Conservation (phyloP, 2,888 invertebrate genomes). For the Callyntrura sp. region DNA sequence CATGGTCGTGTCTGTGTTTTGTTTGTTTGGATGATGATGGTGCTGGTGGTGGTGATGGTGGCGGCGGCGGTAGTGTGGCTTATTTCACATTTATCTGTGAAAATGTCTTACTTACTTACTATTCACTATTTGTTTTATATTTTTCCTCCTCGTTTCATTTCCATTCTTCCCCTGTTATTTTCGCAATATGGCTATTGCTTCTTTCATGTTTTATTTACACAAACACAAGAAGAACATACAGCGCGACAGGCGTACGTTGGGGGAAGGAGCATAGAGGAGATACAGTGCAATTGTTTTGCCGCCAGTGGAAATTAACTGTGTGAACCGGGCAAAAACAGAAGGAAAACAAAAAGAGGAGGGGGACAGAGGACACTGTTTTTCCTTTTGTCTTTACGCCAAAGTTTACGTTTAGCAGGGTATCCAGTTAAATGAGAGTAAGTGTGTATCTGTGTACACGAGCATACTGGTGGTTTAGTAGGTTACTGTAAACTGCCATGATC, state of each 20-base stretch:
- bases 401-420: neutral
- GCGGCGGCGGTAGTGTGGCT: too few relatives aligned
- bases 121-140: conserved; percentile 16
- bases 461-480: neutral
- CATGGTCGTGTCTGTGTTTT: neutral
- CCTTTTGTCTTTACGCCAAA: neutral
- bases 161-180: conserved; percentile 6
- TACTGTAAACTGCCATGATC: neutral
- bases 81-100: conserved; percentile 1
- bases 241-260: neutral
- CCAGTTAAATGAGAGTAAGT: neutral
- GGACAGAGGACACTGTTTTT: neutral
- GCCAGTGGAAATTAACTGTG: neutral
- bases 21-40: neutral
- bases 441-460: neutral
- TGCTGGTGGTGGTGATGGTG: neutral
- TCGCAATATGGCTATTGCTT: conserved; percentile 24
- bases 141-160: neutral
- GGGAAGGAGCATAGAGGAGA: conserved; percentile 1
- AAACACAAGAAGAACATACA: neutral
- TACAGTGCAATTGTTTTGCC: neutral
- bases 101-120: neutral
- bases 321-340: neutral
- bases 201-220: conserved; percentile 36
- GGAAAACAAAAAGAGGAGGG: neutral